Evolutionary conservation across 2,113 vertebrate genomes (phyloP).

Genomic region (Psephotus haematonotus): DNA sequence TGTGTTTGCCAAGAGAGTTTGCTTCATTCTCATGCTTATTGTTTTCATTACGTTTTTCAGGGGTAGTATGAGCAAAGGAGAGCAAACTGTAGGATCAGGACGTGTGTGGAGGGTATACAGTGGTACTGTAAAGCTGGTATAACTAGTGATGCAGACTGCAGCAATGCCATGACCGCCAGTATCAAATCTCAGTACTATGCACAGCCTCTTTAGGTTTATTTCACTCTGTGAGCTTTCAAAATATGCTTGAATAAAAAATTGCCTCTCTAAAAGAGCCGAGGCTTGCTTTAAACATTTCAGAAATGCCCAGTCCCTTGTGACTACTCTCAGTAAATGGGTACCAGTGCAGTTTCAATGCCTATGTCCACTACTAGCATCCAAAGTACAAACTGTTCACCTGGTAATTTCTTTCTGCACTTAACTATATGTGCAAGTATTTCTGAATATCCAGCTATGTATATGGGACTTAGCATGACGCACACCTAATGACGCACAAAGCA

Average conservation of each 20-base stretch:
- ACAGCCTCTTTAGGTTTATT: neutral
- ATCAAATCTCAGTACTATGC: neutral
- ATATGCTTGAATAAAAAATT: neutral
- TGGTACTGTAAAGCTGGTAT: neutral
- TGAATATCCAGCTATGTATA: neutral
- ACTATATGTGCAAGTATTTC: neutral
- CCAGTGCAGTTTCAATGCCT: neutral
- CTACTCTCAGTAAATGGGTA: neutral
- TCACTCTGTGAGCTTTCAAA: neutral
- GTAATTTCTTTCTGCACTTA: neutral
- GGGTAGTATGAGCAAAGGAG: neutral
- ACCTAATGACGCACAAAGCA: neutral
- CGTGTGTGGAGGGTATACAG: rapidly evolving
- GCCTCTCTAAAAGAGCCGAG: neutral
- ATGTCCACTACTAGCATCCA: neutral
- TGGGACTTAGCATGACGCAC: rapidly evolving
- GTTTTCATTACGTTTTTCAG: neutral
- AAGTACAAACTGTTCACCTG: neutral
- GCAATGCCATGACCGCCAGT: neutral
- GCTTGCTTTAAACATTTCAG: neutral
- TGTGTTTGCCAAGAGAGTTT: neutral
- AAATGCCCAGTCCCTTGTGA: neutral
- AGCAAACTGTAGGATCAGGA: neutral
- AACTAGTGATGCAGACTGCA: neutral
- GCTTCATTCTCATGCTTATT: neutral